These are phyloP conservation scores for Chlamydotis undulata DNA, from an alignment of 2,113 vertebrate genomes.

Conservation along the genomic window DNA sequence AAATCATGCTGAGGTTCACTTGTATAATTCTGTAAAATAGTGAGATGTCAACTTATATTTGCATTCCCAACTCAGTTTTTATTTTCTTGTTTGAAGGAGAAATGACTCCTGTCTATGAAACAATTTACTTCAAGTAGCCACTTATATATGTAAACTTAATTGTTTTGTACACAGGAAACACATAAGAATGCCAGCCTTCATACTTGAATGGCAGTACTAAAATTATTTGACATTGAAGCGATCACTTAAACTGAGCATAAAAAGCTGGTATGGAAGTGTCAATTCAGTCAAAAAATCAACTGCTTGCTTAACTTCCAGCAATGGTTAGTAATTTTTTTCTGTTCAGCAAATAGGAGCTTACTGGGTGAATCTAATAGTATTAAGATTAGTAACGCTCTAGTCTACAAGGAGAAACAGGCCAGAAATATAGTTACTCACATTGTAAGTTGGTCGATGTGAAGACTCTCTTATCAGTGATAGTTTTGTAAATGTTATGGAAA, in stretches of 20 bases:
- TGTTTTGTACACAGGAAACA: constrained; percentile 28
- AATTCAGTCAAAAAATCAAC: not conserved
- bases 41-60: not conserved
- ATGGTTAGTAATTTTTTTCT: not conserved
- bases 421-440: not conserved
- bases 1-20: not conserved
- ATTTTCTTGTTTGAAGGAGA: constrained; percentile 3
- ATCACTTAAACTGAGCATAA: constrained; percentile 43
- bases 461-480: not conserved
- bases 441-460: not conserved
- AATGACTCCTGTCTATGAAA: not conserved
- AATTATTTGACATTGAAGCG: constrained; percentile 61
- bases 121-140: not conserved
- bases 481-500: not conserved
- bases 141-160: constrained; percentile 31
- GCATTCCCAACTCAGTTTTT: not conserved
- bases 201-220: constrained; percentile 35
- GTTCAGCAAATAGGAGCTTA: not conserved
- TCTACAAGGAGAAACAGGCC: not conserved
- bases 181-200: not conserved
- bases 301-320: not conserved
- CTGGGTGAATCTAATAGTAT: not conserved
- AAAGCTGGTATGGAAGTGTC: constrained; percentile 36
- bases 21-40: not conserved
- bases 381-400: not conserved